These are phyloP conservation scores for Drosophila heteroneura DNA, from an alignment of 2,888 invertebrate genomes.

Conservation along the genomic window DNA sequence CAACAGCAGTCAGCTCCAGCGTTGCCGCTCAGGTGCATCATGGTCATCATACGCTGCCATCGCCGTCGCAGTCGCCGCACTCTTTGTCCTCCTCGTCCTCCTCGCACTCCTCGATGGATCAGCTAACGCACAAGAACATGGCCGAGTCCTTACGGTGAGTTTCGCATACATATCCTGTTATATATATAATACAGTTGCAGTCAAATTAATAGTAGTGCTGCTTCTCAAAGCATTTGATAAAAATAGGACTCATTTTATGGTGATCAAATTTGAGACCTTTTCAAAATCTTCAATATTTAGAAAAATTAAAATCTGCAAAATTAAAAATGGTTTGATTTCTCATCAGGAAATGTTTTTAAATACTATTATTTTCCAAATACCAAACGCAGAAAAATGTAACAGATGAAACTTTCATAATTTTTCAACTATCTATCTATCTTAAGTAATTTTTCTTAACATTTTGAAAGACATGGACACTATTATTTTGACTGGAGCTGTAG, in stretches of 20 bases:
- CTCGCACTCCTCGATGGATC: conserved; percentile 79
- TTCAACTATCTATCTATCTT: no score
- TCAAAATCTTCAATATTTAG: background rate
- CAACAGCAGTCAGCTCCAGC: conserved; percentile 38
- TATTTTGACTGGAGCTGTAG: background rate
- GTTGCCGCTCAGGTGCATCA: conserved; percentile 58
- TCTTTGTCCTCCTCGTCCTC: conserved; percentile 75
- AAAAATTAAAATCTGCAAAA: background rate
- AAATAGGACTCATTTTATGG: background rate
- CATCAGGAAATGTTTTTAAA: background rate
- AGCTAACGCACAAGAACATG: conserved; percentile 81
- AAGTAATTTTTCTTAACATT: background rate
- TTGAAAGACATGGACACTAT: background rate
- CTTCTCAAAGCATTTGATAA: background rate
- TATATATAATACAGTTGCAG: background rate
- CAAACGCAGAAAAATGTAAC: no score
- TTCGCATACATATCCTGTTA: background rate
- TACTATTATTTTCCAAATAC: background rate
- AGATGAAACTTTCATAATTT: no score
- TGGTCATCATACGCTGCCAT: conserved; percentile 70
- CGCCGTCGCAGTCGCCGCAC: conserved; percentile 83
- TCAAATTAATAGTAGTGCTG: background rate
- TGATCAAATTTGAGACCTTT: background rate
- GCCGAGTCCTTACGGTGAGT: conserved; percentile 81
- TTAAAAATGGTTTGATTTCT: background rate